Base-by-base conservation (phyloP, 2,113 vertebrate species). In the Tetraodon nigroviridis region DNA sequence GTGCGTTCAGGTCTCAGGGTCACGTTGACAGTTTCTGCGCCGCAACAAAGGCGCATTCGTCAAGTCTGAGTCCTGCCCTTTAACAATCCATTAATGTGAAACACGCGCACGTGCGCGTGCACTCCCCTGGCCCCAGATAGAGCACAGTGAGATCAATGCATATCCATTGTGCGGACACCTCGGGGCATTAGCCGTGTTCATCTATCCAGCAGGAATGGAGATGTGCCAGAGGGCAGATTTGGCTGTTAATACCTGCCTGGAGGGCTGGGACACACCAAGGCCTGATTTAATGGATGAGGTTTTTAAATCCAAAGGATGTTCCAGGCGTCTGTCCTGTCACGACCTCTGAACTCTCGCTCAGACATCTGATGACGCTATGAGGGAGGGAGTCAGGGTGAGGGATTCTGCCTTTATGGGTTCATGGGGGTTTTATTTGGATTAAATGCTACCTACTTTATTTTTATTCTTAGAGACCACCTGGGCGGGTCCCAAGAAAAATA, bases 111-210 rank as follows among this genome's bases (percentile, higher is more conserved):
- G 65, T 15, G 47, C 41, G 50, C 59, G 56, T 52, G 49, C 53
- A 46, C 17, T 67, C 64, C 57, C 63, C 58, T 47, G 27, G 49
- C 42, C 51, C 61, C 52, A 59, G 61, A 71, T n/a, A 22, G 37
- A 75, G 55, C 58, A 51, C 71, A 70, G 41, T 57, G 55, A 72
- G 41, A 74, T 77, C 73, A 81, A 52, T 74, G 64, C 64, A 61
- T 67, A 79, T 82, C 68, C 61, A 63, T 83, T 73, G 58, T 66
- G 56, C 53, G 68, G 79, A 77, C 69, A 67, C 69, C 64, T 57
- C 51, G 51, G 44, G 56, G 45, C 57, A 71, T 75, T 65, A 65
- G 50, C 46, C 17, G 51, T 55, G 24, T 65, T 72, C 64, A 81
- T 82, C 66, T 63, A 61, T 82, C 63, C 22, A n/a, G 27, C 46